Evolutionary conservation across 2,113 vertebrate species (phyloP), one percentile per base, ranked within the genome.

Genomic region (Planiliza haematocheilus): DNA sequence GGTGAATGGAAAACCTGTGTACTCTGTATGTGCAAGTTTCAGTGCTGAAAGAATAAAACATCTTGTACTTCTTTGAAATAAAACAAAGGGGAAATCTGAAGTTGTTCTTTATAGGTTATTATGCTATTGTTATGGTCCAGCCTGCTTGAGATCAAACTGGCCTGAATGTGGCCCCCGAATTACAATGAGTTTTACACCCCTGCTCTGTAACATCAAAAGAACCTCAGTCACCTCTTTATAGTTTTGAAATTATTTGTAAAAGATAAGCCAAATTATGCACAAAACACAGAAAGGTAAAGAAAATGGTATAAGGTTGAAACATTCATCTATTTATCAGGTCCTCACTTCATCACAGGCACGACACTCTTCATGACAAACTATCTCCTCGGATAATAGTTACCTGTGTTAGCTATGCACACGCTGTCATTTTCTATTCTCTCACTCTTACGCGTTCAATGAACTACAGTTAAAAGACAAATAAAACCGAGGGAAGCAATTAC

Each of bases 401-500:
- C 57, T 61, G 48, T 48, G 57, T 63, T 57, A 76, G 48, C 67
- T 48, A 39, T 17, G n/a, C 37, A 51, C 73, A 77, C 8, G 8
- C 48, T 82, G 77, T 71, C 80, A 74, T 53, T 68, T 24, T 83
- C 67, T 55, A 59, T 79, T 79, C 59, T 57, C 38, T 69, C 62
- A 1, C 18, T 50, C 42, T 48, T 17, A n/a, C 1, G 3, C n/a
- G 7, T 69, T 79, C 85, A 89, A 88, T 89, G 81, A 86, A 85
- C 74, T 80, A 79, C 74, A 67, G 83, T 87, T 77, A 52, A 82
- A 90, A 89, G 63, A 89, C 79, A 90, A 88, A 93, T 87, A 88
- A 81, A 72, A 85, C 79, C 79, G 78, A 82, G 65, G 82, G 57
- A 81, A 70, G 64, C 83, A 91, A 94, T 93, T 91, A 92, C 61